Base-by-base conservation (phyloP, 2,113 vertebrate genomes). In the Lycocorax pyrrhopterus region DNA sequence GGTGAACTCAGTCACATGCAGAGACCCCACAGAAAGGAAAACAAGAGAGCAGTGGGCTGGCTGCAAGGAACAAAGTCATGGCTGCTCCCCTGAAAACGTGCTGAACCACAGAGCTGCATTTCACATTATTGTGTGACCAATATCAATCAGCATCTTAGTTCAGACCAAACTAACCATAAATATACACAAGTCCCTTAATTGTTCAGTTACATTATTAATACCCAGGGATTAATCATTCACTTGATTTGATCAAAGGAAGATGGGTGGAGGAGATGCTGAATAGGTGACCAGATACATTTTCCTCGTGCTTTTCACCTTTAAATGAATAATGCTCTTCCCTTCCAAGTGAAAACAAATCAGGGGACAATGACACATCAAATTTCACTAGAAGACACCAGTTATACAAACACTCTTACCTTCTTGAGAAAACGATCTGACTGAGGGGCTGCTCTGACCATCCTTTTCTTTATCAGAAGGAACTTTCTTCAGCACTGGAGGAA, bases 381-480 rank as follows among this genome's bases (percentile, higher is more conserved):
- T 85, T 41, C 29, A 82, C 27, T 10, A 80, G 32, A 67, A 72
- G 56, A 77, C 47, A 85, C 33, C 14, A 53, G 13, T 41, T 32
- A 43, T 1, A 47, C 21, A 60, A 75, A 82, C 49, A 46, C 27
- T 66, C 97, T 96, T 97, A 99, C 99, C 99, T 98, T 99, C 99
- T 97, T 99, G 98, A 97, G 98, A 94, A 94, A 97, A 96, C 1
- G 97, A 98, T 93, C 97, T 98, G 72, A 96, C 91, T 58, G 98
- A 97, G 23, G 97, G 97, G 93, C 97, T 98, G 81, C 90, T 96
- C 95, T 98, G 98, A 47, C 97, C 97, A 9, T 99, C 99, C 94
- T 98, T 97, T 94, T 99, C 99, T 96, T 99, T 99, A 35, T 99
- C 99, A 16, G 98, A 98, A 89, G 98, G 95, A 62, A 92, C 96